Base-by-base conservation (phyloP, 2,113 vertebrate species). In the Puffinus mauretanicus region DNA sequence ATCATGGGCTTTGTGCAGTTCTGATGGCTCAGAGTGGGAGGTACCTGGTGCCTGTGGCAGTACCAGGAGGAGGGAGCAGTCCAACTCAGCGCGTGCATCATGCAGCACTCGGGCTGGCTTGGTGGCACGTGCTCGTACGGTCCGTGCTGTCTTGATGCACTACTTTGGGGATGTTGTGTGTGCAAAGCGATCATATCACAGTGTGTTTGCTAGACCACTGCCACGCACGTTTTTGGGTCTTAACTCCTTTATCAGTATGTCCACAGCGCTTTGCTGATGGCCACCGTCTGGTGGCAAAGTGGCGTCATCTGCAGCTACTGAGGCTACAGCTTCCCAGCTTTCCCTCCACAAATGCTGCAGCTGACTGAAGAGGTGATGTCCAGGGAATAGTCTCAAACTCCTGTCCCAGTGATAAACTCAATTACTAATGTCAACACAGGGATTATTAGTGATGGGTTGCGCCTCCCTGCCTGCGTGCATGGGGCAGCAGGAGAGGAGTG, bases 171-270 rank as follows among this genome's bases (percentile, higher is more conserved):
- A 26, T 24, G 32, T 14, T 4, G 7, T 7, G 26, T 24, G 40
- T 36, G n/a, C 18, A 24, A 27, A 71, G 65, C 6, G 18, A 22
- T 82, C 11, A 0, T 6, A 2, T 21, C 34, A 2, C 4, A 4
- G 10, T 3, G 13, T 7, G 51, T 75, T 86, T 49, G 21, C 72
- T 13, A 5, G 49, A 21, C 32, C 8, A 1, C 55, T 65, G n/a
- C 44, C 58, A 15, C 19, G 0, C 32, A 14, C 66, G 15, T 52
- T 26, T 42, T 29, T 36, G 75, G 52, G 10, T 66, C 76, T 49
- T 30, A 6, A 9, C 47, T 51, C 58, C 69, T 64, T 54, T 55
- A 29, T 40, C 29, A 6, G 57, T 65, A 17, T 16, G 22, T 52
- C 55, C 46, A 1, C 72, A 7, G 88, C 3, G 2, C 84, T 87